phyloP scores from a whole-genome alignment of 2,113 vertebrate genomes.

The Eclectus roratus region DNA sequence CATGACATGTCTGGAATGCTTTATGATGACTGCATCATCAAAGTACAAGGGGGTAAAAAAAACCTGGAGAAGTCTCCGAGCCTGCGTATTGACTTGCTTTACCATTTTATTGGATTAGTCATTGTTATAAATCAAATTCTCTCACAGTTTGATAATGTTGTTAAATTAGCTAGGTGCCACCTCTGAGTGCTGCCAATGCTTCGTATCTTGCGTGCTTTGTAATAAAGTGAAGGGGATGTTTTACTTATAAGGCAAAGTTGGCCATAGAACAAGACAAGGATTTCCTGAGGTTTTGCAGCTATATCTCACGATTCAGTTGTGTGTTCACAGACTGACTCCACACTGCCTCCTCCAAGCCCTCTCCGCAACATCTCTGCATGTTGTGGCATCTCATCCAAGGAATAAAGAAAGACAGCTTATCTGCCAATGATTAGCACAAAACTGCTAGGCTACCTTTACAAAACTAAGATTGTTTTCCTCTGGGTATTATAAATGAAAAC shows the following conservation, averaged over 20 bases:
- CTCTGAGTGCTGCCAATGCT: constrained; percentile 24
- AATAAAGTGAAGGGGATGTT: not conserved
- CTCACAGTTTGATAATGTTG: constrained; percentile 48
- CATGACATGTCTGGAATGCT: constrained; percentile 61
- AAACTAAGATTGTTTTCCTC: not conserved
- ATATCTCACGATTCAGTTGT: not conserved
- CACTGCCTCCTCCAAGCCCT: not conserved
- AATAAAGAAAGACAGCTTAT: not conserved
- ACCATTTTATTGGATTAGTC: constrained; percentile 74
- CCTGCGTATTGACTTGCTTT: constrained; percentile 75
- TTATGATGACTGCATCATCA: constrained; percentile 61
- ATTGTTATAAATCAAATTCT: constrained; percentile 70
- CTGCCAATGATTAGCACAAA: not conserved
- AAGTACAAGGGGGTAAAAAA: constrained; percentile 50
- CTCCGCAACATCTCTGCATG: not conserved
- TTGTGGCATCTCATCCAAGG: not conserved
- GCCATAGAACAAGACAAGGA: constrained; percentile 2
- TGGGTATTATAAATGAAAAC: not conserved
- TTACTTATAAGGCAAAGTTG: not conserved
- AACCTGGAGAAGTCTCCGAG: constrained; percentile 54
- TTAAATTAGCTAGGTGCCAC: constrained; percentile 52
- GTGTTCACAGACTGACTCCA: not conserved
- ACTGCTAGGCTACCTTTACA: not conserved
- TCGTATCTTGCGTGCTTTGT: not conserved
- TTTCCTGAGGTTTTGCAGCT: constrained; percentile 34